Base-by-base conservation (phyloP, 2,797 vertebrate genomes). In the Sparus aurata region DNA sequence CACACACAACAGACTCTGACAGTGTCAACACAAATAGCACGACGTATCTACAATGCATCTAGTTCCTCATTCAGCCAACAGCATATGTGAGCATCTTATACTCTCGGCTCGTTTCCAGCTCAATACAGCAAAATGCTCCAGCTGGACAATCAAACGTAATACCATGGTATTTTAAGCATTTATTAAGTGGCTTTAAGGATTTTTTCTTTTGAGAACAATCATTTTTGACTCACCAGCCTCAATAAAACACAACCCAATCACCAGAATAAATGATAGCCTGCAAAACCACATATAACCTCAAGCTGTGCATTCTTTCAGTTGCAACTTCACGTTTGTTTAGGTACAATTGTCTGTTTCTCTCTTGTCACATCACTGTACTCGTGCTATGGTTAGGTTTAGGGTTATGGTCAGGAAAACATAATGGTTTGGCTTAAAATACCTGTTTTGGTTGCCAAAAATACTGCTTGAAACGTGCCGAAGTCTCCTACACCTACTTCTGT, bases 21-120 rank as follows among this genome's bases (percentile, higher is more conserved):
- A 20, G 54, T 27, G 34, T 38, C 20, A 30, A 69, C 41, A 67
- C 8, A 64, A 34, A 30, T 47, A 41, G 25, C 55, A 57, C 43
- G 27, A 38, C 2, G 7, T 16, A 64, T 41, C 30, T 47, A 59
- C 49, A 43, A 34, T 49, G 38, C 20, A 20, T 57, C 25, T 60
- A 18, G 8, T 3, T 8, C n/a, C 25, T 58, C 59, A 73, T 64
- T 69, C 25, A 34, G n/a, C 15, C 15, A 38, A 18, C 30, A 23
- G 57, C 18, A 67, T 64, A 47, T 49, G 27, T 45, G 54, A 57
- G 49, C 41, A 43, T 59, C 65, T 60, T 53, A 53, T 10, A 45
- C 30, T 2, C 5, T 1, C 3, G 15, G 46, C 45, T 69, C 34
- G 59, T 52, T 58, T 69, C 66, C 3, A 27, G 46, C 47, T 70